Base-by-base conservation (phyloP, 2,113 vertebrate genomes). In the Pachycephala philippinensis region DNA sequence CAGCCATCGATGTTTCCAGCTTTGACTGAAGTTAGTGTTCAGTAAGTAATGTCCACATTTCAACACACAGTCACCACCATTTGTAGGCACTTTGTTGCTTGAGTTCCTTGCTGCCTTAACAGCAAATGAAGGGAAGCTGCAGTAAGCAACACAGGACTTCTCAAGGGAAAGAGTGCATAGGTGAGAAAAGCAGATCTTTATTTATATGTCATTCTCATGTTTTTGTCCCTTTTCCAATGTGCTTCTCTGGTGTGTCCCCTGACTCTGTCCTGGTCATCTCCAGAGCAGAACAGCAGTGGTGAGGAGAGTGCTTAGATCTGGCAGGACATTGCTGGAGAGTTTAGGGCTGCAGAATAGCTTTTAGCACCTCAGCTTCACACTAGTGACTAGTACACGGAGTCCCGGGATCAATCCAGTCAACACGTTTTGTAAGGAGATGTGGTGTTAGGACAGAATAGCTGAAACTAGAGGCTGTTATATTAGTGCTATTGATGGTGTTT, bases 401-500 rank as follows among this genome's bases (percentile, higher is more conserved):
- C 70, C 54, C 0, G 1, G 53, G 69, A 70, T 82, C 81, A 86
- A 76, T 42, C 42, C 40, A 76, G 66, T 87, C 28, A 63, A 35
- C 27, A 4, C 0, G 0, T 94, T 89, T 85, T 7, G 1, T 95
- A 45, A 81, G 69, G 69, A 71, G 19, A 71, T 69, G 76, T 83
- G 88, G 80, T 88, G 61, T 69, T 85, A 93, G 71, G 82, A 74
- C 84, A 95, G 49, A 90, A 80, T 95, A 91, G 95, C 92, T 95
- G 95, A 92, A 94, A 84, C 87, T 94, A 93, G 80, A 90, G 89
- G 84, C 89, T 95, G 76, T 95, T 89, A n/a, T 22, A 54, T 72
- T 94, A 90, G 77, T 89, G 89, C 61, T 95, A 50, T 96, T 95
- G 90, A 90, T 95, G 75, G 76, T 90, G 84, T 95, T 95, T 95